phyloP scores from a whole-genome alignment of 2,888 invertebrate genomes.

The Rhamphomyia laevipes region DNA sequence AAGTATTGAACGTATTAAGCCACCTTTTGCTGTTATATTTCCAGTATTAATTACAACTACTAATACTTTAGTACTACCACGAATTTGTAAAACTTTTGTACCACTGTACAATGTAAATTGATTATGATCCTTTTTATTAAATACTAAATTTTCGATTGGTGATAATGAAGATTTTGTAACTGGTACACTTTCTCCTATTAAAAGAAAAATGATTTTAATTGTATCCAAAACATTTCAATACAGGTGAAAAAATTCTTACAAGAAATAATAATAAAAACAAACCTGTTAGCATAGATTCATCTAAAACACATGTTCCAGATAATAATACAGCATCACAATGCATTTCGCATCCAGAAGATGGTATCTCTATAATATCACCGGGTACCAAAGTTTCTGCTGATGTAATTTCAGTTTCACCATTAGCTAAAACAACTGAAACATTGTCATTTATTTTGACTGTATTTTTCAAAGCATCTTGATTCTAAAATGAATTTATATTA shows the following conservation, averaged over 20 bases:
- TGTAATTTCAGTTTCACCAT: slow-evolving; percentile 41
- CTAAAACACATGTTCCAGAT: slow-evolving; percentile 69
- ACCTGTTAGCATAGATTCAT: slow-evolving; percentile 86
- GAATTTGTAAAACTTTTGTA: slow-evolving; percentile 73
- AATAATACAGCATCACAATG: slow-evolving; percentile 78
- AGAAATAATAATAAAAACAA: too few relatives aligned
- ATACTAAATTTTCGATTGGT: slow-evolving; percentile 46
- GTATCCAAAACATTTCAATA: too few relatives aligned
- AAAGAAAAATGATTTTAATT: too few relatives aligned
- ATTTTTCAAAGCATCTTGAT: slow-evolving; percentile 69
- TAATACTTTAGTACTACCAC: slow-evolving; percentile 65
- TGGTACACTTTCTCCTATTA: slow-evolving; percentile 82
- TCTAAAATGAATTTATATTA: slow-evolving; percentile 42
- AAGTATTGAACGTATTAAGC: slow-evolving; percentile 75
- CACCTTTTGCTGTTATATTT: slow-evolving; percentile 78
- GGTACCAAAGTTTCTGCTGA: slow-evolving; percentile 67
- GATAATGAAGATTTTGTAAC: slow-evolving; percentile 81
- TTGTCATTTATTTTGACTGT: slow-evolving; percentile 65
- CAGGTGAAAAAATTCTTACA: too few relatives aligned
- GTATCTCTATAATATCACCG: slow-evolving; percentile 72
- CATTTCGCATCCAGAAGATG: slow-evolving; percentile 65
- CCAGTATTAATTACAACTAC: slow-evolving; percentile 69
- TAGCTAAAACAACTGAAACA: slow-evolving; percentile 48
- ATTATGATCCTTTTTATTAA: slow-evolving; percentile 68
- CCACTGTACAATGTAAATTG: slow-evolving; percentile 78